Evolutionary conservation across 2,888 invertebrate species (phyloP), one percentile per base, ranked within the genome.

Genomic region (Eupithecia insigniata): DNA sequence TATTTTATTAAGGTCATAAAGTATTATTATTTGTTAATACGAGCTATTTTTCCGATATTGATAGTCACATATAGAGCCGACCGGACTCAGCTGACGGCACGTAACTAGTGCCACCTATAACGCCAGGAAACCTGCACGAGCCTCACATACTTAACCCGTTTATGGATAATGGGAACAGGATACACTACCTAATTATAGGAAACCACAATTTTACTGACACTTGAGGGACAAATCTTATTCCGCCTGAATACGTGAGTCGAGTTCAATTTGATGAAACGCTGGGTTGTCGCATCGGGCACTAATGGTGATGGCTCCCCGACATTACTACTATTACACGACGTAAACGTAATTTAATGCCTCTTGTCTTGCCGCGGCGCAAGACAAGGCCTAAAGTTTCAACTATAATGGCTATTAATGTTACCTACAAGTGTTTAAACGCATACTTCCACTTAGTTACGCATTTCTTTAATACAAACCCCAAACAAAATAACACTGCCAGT

Each of bases 161-260:
- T 84, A 87, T 85, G 81, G 81, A 74, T 83, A 85, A 84, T 78
- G 81, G 81, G 82, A 79, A 83, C 82, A 82, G 83, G 83, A 86
- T 85, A 82, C 67, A 70, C 77, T 72, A 75, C 81, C 82, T 85
- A 85, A 86, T 87, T 86, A 83, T 81, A 85, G 79, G 79, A 79
- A 72, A 76, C 68, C 70, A 81, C 77, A 81, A 83, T 81, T 83
- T 83, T 81, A 83, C 76, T 71, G 73, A 69, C 79, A 78, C 77
- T 81, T 78, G 78, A 78, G 80, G 76, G 74, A 83, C 83, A 79
- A 81, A 81, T 82, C 79, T 82, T 80, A 79, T 82, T 81, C 81
- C 74, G 78, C 70, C 68, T 34, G 64, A 69, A 34, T 69, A 69
- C 74, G 71, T 74, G 71, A 73, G 70, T 55, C 39, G 70, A 70